phyloP scores from a whole-genome alignment of 2,113 vertebrate genomes.

The Podarcis muralis region DNA sequence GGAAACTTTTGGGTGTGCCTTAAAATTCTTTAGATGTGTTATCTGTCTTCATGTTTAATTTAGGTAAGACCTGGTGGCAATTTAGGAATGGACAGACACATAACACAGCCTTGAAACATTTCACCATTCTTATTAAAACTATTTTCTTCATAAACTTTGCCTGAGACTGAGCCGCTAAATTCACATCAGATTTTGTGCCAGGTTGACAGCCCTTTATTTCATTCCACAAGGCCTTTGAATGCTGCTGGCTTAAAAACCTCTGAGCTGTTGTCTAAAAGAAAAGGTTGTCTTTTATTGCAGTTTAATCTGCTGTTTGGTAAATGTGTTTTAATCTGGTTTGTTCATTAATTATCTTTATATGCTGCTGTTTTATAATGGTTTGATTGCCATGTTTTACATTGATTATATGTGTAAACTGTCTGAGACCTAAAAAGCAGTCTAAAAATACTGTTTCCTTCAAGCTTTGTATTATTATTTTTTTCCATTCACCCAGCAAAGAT shows the following conservation, averaged over 20 bases:
- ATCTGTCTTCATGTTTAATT: not conserved
- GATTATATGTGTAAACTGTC: too few species aligned
- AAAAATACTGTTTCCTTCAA: not conserved
- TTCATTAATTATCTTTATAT: too few species aligned
- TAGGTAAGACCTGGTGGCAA: not conserved
- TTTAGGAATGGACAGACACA: not conserved
- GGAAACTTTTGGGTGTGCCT: not conserved
- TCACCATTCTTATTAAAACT: not conserved
- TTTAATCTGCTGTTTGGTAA: too few species aligned
- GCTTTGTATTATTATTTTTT: not conserved
- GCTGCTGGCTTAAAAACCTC: too few species aligned
- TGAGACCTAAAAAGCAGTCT: too few species aligned
- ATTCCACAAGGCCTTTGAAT: too few species aligned
- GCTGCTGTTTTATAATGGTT: too few species aligned
- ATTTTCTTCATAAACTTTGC: not conserved
- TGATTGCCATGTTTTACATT: too few species aligned
- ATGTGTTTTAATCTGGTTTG: too few species aligned
- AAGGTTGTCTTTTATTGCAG: too few species aligned
- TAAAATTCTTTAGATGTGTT: not conserved
- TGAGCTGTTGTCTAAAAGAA: too few species aligned
- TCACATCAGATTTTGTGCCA: not conserved
- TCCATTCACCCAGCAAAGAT: not conserved
- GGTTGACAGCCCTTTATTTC: too few species aligned
- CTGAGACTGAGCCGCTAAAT: not conserved
- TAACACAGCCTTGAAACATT: not conserved